phyloP scores from a whole-genome alignment of 2,113 vertebrate genomes.

The Ceyx margarethae region DNA sequence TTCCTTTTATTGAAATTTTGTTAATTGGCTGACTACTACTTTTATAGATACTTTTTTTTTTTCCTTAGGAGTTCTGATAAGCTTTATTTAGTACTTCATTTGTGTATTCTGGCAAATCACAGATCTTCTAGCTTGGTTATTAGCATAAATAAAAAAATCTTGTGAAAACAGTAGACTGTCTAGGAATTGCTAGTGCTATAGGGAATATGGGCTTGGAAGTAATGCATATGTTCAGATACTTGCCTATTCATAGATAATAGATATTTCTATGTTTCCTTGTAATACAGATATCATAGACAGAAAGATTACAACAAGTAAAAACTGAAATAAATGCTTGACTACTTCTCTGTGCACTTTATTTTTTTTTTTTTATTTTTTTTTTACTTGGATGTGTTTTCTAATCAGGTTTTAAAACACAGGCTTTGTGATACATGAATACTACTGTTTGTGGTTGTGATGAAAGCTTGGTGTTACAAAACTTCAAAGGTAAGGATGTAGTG shows the following conservation, averaged over 20 bases:
- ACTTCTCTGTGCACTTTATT: neutral
- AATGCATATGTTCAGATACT: neutral
- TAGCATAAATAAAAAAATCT: neutral
- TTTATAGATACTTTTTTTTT: neutral
- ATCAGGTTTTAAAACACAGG: slow-evolving; percentile 19
- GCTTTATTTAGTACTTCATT: neutral
- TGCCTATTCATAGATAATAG: neutral
- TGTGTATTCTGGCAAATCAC: neutral
- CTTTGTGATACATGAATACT: neutral
- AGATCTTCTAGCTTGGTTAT: neutral
- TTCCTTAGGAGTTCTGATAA: neutral
- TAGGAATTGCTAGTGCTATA: neutral
- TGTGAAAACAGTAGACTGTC: neutral
- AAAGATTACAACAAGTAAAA: slow-evolving; percentile 4
- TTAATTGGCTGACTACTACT: neutral
- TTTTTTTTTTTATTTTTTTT: neutral
- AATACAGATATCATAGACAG: neutral
- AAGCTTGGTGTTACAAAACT: neutral
- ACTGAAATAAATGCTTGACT: slow-evolving; percentile 5
- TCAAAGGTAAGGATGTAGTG: slow-evolving; percentile 8
- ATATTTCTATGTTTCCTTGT: neutral
- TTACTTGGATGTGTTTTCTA: neutral
- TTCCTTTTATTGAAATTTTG: neutral
- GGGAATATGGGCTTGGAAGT: neutral
- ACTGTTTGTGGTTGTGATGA: neutral